Percentiles rank a stretch among this genome's conserved stretches.
Evolutionary conservation across 2,113 vertebrate genomes (phyloP).

Genomic region (Phrynocephalus versicolor): DNA sequence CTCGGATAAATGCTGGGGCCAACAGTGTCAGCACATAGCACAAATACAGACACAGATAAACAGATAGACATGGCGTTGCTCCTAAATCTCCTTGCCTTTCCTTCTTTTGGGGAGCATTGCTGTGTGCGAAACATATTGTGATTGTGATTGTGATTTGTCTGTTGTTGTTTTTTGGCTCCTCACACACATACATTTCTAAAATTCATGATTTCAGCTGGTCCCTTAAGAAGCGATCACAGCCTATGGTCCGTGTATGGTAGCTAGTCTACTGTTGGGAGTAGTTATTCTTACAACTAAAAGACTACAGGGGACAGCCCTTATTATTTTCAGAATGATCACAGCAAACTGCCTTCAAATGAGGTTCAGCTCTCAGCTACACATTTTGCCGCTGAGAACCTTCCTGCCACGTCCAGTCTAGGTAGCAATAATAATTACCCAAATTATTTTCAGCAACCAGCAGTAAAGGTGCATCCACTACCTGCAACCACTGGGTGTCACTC

Average conservation of each 20-base stretch:
- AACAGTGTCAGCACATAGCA: too few species aligned
- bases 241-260: not conserved
- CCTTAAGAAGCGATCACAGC: not conserved
- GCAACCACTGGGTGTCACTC: not conserved
- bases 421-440: conserved; percentile 35
- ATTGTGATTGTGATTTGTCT: too few species aligned
- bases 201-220: not conserved
- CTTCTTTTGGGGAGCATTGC: not conserved
- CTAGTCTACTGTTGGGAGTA: not conserved
- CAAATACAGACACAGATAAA: too few species aligned
- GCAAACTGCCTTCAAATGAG: conserved; percentile 14
- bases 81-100: not conserved
- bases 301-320: conserved; percentile 22
- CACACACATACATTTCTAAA: not conserved
- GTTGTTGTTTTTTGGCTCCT: too few species aligned
- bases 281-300: not conserved
- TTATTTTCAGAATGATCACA: conserved; percentile 30
- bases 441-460: not conserved
- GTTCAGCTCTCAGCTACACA: conserved; percentile 33
- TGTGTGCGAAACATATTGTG: too few species aligned
- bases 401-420: not conserved
- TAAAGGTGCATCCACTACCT: not conserved
- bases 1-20: too few species aligned
- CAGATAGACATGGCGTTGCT: too few species aligned
- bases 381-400: conserved; percentile 38